Percentiles rank a stretch among this genome's conserved stretches.
Evolutionary conservation across 2,797 vertebrate genomes (phyloP).

Genomic region (Cetoscarus ocellatus): DNA sequence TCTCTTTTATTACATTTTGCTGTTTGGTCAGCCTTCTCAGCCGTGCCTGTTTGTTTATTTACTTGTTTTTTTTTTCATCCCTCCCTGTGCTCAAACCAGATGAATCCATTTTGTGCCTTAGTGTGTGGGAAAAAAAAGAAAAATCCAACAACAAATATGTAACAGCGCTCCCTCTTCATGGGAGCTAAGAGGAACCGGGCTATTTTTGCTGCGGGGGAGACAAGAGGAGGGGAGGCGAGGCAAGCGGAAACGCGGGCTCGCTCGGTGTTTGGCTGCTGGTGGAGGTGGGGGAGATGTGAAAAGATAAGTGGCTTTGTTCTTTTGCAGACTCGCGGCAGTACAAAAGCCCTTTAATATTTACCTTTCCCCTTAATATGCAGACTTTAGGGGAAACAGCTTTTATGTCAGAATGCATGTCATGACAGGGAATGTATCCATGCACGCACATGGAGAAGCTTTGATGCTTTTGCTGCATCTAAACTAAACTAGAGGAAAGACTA

Average conservation of each 20-base stretch:
- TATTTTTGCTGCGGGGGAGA: slow-evolving; percentile 73
- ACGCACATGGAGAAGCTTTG: background rate
- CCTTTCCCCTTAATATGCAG: slow-evolving; percentile 31
- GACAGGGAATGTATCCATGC: slow-evolving; percentile 13
- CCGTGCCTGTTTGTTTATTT: slow-evolving; percentile 55
- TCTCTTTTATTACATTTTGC: background rate
- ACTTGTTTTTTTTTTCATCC: slow-evolving; percentile 9
- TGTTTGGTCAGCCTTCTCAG: slow-evolving; percentile 29
- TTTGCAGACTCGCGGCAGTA: slow-evolving; percentile 47
- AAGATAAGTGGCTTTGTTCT: slow-evolving; percentile 73
- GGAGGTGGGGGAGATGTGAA: slow-evolving; percentile 57
- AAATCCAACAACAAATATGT: slow-evolving; percentile 69
- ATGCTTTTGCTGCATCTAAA: background rate
- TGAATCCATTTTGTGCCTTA: slow-evolving; percentile 68
- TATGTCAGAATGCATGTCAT: slow-evolving; percentile 14
- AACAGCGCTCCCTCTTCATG: slow-evolving; percentile 55
- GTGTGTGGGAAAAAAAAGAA: slow-evolving; percentile 58
- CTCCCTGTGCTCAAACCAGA: slow-evolving; percentile 58
- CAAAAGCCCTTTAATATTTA: slow-evolving; percentile 55
- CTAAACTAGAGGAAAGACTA: slow-evolving; percentile 11
- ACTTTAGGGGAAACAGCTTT: slow-evolving; percentile 18
- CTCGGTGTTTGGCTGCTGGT: slow-evolving; percentile 61
- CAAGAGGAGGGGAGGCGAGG: slow-evolving; percentile 43
- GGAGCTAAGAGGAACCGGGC: slow-evolving; percentile 66
- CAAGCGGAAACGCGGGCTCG: slow-evolving; percentile 48